Evolutionary conservation across 2,797 vertebrate genomes (phyloP).

Genomic region (Adelosebastes latens): DNA sequence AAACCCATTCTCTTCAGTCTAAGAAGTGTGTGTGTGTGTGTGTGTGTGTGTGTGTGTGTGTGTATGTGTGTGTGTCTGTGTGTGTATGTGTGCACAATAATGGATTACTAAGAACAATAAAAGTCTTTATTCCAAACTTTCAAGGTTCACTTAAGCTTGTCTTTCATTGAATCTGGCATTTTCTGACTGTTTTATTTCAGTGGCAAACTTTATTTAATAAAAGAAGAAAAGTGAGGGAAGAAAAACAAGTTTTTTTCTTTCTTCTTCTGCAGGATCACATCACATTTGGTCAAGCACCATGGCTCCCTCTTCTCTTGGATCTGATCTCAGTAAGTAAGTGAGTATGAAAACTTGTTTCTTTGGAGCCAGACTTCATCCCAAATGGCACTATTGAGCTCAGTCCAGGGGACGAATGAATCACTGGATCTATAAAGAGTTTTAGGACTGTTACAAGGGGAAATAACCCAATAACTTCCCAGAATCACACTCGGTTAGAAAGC

Average conservation of each 20-base stretch:
- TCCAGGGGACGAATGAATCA: conserved; percentile 17
- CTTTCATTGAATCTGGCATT: neutral
- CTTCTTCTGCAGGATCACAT: neutral
- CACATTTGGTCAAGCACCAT: neutral
- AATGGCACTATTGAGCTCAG: neutral
- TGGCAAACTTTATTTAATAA: neutral
- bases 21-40: neutral
- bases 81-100: neutral
- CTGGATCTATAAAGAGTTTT: neutral
- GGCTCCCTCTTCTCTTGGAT: neutral
- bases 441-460: neutral
- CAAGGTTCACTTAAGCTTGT: neutral
- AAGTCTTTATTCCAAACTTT: neutral
- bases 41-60: neutral
- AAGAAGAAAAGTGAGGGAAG: neutral
- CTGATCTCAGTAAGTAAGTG: conserved; percentile 13
- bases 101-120: neutral
- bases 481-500: neutral
- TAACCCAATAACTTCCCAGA: neutral
- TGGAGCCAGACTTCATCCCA: conserved; percentile 3
- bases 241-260: neutral
- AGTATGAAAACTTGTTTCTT: neutral
- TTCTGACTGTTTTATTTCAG: neutral
- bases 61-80: neutral
- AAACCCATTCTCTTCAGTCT: neutral